phyloP scores from a whole-genome alignment of 2,888 invertebrate genomes.

The Epistrophe eligans region DNA sequence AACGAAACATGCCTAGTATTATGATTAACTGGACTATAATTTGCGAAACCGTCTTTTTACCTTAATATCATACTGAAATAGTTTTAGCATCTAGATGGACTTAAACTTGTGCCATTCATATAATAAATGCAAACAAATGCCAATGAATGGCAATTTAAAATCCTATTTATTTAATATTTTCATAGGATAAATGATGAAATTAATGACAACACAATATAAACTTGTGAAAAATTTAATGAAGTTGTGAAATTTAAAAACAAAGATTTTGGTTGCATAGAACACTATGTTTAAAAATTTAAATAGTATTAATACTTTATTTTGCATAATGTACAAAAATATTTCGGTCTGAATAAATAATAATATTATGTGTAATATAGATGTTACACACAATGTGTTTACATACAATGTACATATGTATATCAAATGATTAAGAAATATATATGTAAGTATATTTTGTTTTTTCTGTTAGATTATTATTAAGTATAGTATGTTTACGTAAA shows the following conservation, averaged over 20 bases:
- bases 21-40: too few relatives aligned
- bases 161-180: background rate
- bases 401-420: background rate
- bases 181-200: background rate
- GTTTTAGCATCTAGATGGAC: too few relatives aligned
- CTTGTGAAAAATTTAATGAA: background rate
- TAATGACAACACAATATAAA: background rate
- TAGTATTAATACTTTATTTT: background rate
- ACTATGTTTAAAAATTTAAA: background rate
- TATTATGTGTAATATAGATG: background rate
- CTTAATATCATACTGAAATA: too few relatives aligned
- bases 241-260: background rate
- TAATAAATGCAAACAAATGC: too few relatives aligned
- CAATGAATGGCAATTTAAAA: too few relatives aligned
- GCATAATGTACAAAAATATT: background rate
- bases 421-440: background rate
- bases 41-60: too few relatives aligned
- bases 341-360: slow-evolving; percentile 5
- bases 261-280: slow-evolving; percentile 9
- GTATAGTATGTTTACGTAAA: background rate
- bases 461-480: background rate
- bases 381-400: background rate
- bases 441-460: background rate
- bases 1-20: too few relatives aligned
- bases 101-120: too few relatives aligned